Percentiles rank a stretch among this genome's conserved stretches.
These are phyloP conservation scores for Apomyelois bistriatella DNA, from an alignment of 2,888 invertebrate species.

Conservation along the genomic window DNA sequence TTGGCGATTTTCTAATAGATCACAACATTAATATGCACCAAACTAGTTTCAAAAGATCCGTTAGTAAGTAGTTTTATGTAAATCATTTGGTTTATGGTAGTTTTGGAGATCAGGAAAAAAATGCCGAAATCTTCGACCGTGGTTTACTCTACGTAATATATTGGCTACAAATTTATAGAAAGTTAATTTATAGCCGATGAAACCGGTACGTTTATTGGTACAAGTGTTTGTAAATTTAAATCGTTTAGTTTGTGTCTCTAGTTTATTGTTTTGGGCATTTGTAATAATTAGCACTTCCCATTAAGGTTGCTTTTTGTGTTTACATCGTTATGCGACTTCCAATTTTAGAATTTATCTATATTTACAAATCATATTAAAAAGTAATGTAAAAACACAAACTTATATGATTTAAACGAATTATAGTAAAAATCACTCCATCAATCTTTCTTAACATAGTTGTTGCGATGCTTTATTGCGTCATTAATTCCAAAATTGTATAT, in stretches of 20 bases:
- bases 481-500: too few relatives aligned
- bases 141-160: slow-evolving; percentile 43
- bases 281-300: neutral
- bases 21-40: slow-evolving; percentile 69
- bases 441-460: too few relatives aligned
- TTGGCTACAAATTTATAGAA: slow-evolving; percentile 55
- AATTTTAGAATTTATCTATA: too few relatives aligned
- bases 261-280: neutral
- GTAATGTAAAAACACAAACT: too few relatives aligned
- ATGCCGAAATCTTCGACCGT: slow-evolving; percentile 28
- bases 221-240: slow-evolving; percentile 4
- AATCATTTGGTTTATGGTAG: slow-evolving; percentile 71
- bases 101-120: slow-evolving; percentile 62
- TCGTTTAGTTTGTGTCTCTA: neutral
- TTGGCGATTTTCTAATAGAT: slow-evolving; percentile 77
- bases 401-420: too few relatives aligned
- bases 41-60: slow-evolving; percentile 77
- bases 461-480: too few relatives aligned
- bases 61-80: slow-evolving; percentile 76
- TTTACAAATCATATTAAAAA: too few relatives aligned
- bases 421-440: too few relatives aligned
- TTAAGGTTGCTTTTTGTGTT: too few relatives aligned
- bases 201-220: slow-evolving; percentile 21
- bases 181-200: slow-evolving; percentile 58
- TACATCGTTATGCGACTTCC: too few relatives aligned